phyloP scores from a whole-genome alignment of 2,113 vertebrate species.

The Nematolebias whitei region DNA sequence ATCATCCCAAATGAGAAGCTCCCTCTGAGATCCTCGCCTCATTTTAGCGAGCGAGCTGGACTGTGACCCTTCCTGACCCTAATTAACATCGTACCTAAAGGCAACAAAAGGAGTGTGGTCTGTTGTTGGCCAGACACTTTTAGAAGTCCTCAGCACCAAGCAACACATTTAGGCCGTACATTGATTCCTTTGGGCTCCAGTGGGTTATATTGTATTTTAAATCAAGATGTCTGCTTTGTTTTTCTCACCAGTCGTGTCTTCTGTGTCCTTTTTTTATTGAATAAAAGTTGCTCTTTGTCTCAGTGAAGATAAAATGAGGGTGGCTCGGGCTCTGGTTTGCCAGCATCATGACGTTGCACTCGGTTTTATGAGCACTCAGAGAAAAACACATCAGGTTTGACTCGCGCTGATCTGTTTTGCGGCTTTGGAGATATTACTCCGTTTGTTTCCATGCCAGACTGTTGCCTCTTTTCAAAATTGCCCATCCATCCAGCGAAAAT shows the following conservation, averaged over 20 bases:
- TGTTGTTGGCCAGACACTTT: conserved; percentile 61
- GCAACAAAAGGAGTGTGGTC: conserved; percentile 11
- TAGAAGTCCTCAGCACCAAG: conserved; percentile 63
- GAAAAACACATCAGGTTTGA: conserved; percentile 45
- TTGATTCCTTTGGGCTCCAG: conserved; percentile 56
- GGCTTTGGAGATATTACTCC: conserved; percentile 47
- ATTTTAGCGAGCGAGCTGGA: conserved; percentile 61
- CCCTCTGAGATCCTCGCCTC: conserved; percentile 48
- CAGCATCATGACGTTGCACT: conserved; percentile 25
- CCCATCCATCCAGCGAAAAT: conserved; percentile 44
- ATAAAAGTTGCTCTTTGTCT: conserved; percentile 25
- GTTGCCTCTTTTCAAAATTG: conserved; percentile 41
- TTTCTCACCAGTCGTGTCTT: conserved; percentile 42
- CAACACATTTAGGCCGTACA: conserved; percentile 67
- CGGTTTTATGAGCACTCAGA: conserved; percentile 41
- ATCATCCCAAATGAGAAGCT: conserved; percentile 40
- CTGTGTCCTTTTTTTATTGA: conserved; percentile 32
- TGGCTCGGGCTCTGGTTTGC: background rate
- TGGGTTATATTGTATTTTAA: conserved; percentile 51
- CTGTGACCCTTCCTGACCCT: conserved; percentile 62
- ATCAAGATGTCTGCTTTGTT: conserved; percentile 31
- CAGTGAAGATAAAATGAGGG: background rate
- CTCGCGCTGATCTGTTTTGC: conserved; percentile 51
- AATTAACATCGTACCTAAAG: conserved; percentile 73
- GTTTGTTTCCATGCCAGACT: conserved; percentile 7